Conservation (phyloP, 64 coral and sea anemone species). For the Exaiptasia diaphana region DNA sequence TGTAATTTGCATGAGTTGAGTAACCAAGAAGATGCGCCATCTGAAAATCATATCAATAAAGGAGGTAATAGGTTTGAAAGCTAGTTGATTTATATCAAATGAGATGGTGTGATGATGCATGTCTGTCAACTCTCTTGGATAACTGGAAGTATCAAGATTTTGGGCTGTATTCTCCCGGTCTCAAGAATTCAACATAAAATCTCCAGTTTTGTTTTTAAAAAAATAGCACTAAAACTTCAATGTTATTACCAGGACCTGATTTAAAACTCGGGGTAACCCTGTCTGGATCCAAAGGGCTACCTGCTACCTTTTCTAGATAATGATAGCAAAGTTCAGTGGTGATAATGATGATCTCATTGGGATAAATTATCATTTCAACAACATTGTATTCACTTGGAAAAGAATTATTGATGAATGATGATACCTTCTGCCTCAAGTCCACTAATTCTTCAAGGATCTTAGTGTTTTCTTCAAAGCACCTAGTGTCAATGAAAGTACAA, state of each 20-base stretch:
- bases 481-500: not conserved
- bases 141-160: not conserved
- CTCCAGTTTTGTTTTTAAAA: no score
- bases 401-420: not conserved
- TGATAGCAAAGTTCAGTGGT: no score
- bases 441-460: constrained; percentile 89
- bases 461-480: constrained; percentile 90
- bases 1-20: constrained; percentile 83
- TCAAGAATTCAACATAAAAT: no score
- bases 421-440: constrained; percentile 85
- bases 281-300: no score
- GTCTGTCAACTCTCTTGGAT: not conserved
- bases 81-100: not conserved
- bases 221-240: no score
- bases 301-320: no score
- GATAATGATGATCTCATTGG: no score
- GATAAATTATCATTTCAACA: no score
- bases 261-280: no score
- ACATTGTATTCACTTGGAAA: not conserved
- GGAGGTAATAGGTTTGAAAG: not conserved
- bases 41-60: constrained; percentile 10
- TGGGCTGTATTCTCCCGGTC: not conserved
- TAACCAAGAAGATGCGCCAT: constrained; percentile 91
- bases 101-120: no score
- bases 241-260: no score